Conservation (phyloP, 37 sponge, comb jelly and placozoan species). For the Cladorhizidae sp. region DNA sequence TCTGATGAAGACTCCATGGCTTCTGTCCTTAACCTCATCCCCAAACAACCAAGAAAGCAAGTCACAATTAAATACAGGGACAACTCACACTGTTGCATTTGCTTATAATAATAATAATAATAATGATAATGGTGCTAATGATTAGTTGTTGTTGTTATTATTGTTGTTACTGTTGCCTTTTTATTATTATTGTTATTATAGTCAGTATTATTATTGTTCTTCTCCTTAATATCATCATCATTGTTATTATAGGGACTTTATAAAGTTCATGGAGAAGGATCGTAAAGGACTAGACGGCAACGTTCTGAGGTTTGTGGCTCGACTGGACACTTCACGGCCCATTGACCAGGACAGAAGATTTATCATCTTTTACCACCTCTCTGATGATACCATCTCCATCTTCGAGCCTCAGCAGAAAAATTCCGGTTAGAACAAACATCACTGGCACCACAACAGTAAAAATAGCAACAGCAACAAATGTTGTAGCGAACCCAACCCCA, state of each 20-base stretch:
- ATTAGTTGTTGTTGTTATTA: no score
- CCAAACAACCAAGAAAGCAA: slow-evolving; percentile 85
- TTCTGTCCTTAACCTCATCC: slow-evolving; percentile 89
- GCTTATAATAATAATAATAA: no score
- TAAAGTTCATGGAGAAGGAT: slow-evolving; percentile 96
- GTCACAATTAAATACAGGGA: neutral
- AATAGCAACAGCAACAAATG: neutral
- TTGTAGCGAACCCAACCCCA: neutral
- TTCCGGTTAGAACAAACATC: slow-evolving; percentile 66
- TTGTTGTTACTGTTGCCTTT: neutral
- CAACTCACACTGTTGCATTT: neutral
- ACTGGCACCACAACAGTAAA: neutral
- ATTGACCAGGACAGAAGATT: slow-evolving; percentile 94
- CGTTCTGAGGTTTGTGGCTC: slow-evolving; percentile 91
- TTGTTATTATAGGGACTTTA: slow-evolving; percentile 87
- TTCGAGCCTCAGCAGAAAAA: slow-evolving; percentile 95
- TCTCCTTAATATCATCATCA: no score
- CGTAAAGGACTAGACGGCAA: slow-evolving; percentile 96
- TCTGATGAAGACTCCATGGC: slow-evolving; percentile 92
- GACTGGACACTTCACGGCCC: slow-evolving; percentile 83
- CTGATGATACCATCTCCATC: slow-evolving; percentile 92
- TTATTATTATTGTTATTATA: neutral
- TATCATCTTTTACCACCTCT: slow-evolving; percentile 90
- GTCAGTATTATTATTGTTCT: no score
- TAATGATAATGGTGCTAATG: no score